Conservation (phyloP, 1,140 invertebrate species). For the Charaxes varanes region DNA sequence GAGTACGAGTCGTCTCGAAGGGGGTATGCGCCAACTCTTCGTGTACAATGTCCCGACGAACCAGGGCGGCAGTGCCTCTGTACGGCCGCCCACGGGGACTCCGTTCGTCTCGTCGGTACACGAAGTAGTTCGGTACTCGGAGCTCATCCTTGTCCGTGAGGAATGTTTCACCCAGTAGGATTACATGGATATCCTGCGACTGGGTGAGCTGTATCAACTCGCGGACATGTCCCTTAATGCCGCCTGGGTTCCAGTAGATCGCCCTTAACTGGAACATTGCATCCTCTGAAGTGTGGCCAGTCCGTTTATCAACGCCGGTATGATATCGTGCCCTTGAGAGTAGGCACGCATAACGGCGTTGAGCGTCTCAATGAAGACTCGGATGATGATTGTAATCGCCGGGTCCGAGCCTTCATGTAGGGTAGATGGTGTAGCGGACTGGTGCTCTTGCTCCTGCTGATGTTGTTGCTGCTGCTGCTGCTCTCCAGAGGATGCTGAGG, state of each 20-base stretch:
- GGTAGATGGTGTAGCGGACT: too few relatives aligned
- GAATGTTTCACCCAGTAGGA: conserved; percentile 3
- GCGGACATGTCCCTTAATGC: conserved; percentile 1
- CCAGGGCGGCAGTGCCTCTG: conserved; percentile 1
- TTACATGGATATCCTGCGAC: conserved; percentile 1
- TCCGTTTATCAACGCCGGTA: neutral
- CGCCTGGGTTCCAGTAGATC: conserved; percentile 4
- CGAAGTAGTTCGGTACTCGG: conserved; percentile 2
- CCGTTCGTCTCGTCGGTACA: conserved; percentile 12
- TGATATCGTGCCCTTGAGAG: neutral
- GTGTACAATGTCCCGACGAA: conserved; percentile 6
- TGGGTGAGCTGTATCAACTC: neutral
- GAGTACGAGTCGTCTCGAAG: neutral
- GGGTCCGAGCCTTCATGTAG: too few relatives aligned
- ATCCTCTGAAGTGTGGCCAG: neutral
- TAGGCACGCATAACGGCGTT: neutral
- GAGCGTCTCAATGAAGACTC: neutral
- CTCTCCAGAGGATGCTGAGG: too few relatives aligned
- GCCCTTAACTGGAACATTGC: neutral
- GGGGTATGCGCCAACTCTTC: neutral
- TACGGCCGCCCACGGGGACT: conserved; percentile 4
- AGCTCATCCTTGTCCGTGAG: neutral
- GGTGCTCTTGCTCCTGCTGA: too few relatives aligned
- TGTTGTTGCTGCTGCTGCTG: too few relatives aligned
- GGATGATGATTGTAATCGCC: neutral